Base-by-base conservation (phyloP, 2,797 vertebrate species). In the Centropyge bicolor region DNA sequence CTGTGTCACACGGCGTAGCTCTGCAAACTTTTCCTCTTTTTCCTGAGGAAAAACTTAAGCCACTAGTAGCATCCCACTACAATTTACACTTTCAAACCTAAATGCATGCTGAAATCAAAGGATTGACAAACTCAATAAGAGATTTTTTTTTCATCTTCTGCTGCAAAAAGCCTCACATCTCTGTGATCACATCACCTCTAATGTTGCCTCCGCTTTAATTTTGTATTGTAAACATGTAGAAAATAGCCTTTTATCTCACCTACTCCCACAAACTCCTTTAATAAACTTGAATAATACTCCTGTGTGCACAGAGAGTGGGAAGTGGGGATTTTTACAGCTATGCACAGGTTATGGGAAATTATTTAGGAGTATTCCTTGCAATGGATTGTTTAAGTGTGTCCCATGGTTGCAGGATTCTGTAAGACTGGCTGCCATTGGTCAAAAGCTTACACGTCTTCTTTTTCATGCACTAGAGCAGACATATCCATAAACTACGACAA, bases 251-350 rank as follows among this genome's bases (percentile, higher is more conserved):
- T 11, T 10, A 70, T 70, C 57, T 78, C 36, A 76, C 64, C 60
- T 73, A 59, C 72, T 70, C 49, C 61, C 41, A 66, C 65, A 61
- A 68, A 70, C 51, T 63, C 56, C 64, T 68, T 78, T 27, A 56
- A 45, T 20, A 57, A 69, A 75, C 60, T 35, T 54, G 17, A 73
- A 49, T 31, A 62, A 41, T 43, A 19, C 64, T 52, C 8, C 19
- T 43, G 3, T 69, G 52, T 71, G 35, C 31, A 52, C 57, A 54
- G 2, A 52, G 54, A 74, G 48, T 63, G 62, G 62, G 62, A 54
- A 54, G 45, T 6, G 16, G 8, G 16, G 19, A 1, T 13, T 27
- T 41, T 40, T 76, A 1, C 76, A 41, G 20, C 35, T 27, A 45
- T 35, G 5, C 5, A 51, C 49, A 70, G 74, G 61, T 74, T 45